Conservation (phyloP, 92 coral and sea anemone species). For the Montipora capitata region DNA sequence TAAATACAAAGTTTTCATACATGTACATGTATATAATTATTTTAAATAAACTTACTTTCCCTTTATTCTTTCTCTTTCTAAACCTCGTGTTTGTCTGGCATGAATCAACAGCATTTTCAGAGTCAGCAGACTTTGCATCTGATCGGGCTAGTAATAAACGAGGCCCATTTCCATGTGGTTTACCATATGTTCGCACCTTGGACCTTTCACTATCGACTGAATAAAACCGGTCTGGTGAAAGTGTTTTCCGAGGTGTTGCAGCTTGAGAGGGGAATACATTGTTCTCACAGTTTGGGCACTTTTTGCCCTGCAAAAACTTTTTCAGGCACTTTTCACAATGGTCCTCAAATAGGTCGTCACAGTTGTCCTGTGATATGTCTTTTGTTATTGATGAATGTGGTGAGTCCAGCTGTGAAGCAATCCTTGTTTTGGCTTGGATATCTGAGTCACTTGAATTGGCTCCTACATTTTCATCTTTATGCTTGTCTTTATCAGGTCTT, state of each 20-base stretch:
- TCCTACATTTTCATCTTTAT: neutral
- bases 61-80: slow-evolving; percentile 35
- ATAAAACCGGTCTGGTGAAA: slow-evolving; percentile 41
- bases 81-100: slow-evolving; percentile 3
- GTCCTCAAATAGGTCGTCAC: slow-evolving; percentile 7
- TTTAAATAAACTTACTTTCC: slow-evolving; percentile 18
- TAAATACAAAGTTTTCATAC: too few species aligned
- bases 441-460: slow-evolving; percentile 12
- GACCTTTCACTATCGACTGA: neutral
- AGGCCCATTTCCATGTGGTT: neutral
- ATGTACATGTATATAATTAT: too few species aligned
- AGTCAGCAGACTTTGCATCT: neutral
- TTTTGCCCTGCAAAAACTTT: slow-evolving; percentile 6
- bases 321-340: slow-evolving; percentile 6
- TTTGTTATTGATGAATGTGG: neutral
- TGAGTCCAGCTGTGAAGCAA: neutral
- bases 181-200: neutral
- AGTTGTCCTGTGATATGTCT: slow-evolving; percentile 11
- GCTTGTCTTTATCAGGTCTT: too few species aligned
- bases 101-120: neutral
- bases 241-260: slow-evolving; percentile 37
- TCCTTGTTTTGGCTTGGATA: neutral
- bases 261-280: slow-evolving; percentile 42
- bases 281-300: slow-evolving; percentile 5
- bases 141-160: neutral